These are phyloP conservation scores for Halcyon chelicuti DNA, from an alignment of 2,797 vertebrate species.

Conservation along the genomic window DNA sequence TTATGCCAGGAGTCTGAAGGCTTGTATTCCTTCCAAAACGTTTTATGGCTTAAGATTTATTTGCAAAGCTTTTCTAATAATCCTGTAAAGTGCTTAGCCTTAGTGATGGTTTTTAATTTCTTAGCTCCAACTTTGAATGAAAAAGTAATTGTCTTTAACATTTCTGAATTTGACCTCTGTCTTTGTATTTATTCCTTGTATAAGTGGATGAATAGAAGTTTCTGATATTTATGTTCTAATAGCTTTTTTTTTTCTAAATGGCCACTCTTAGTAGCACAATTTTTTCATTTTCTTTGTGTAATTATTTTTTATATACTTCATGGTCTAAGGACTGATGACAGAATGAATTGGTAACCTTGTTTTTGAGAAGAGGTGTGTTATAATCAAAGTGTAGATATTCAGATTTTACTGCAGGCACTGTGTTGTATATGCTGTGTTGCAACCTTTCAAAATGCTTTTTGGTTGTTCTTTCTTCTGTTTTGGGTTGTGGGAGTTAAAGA, in stretches of 20 bases:
- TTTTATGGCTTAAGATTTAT: conserved; percentile 16
- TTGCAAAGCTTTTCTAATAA: conserved; percentile 35
- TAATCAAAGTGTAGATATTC: background rate
- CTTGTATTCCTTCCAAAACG: background rate
- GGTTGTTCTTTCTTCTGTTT: background rate
- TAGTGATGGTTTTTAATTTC: background rate
- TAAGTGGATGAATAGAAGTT: background rate
- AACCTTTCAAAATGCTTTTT: background rate
- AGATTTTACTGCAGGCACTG: background rate
- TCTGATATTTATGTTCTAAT: background rate
- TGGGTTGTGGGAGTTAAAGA: background rate
- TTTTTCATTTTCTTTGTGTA: background rate
- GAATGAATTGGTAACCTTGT: background rate
- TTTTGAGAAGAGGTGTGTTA: background rate
- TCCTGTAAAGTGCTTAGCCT: background rate
- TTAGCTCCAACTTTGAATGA: background rate
- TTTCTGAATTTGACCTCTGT: background rate
- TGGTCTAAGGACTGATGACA: background rate
- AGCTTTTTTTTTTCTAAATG: background rate
- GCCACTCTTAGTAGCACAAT: no score
- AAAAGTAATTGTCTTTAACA: background rate
- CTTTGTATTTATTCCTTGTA: background rate
- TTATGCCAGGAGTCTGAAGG: background rate
- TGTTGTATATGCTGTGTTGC: background rate
- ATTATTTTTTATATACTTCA: background rate